A percentile compares a stretch with the other conserved stretches of the same genome.
These are phyloP conservation scores for Ascaphus truei DNA, from an alignment of 2,113 vertebrate species.

Conservation along the genomic window DNA sequence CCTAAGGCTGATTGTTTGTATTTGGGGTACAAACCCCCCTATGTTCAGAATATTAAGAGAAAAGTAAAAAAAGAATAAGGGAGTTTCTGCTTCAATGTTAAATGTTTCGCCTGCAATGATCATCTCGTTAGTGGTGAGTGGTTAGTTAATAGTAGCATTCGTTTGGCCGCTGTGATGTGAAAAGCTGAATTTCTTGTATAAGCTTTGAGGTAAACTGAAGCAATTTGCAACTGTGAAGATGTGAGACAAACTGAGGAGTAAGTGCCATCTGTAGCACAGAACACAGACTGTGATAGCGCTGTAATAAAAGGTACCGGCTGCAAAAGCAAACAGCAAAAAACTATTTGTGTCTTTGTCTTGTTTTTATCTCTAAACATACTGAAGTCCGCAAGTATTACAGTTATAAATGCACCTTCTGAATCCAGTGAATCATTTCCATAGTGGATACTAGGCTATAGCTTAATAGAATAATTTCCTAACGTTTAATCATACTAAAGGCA, in stretches of 20 bases:
- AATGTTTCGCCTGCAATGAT: too few species aligned
- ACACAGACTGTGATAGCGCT: neutral
- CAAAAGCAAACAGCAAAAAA: conserved; percentile 3
- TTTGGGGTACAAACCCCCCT: too few species aligned
- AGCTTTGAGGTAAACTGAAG: conserved; percentile 9
- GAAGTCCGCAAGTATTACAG: neutral
- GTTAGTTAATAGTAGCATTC: neutral
- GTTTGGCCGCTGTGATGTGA: neutral
- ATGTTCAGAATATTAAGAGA: too few species aligned
- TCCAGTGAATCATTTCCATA: too few species aligned
- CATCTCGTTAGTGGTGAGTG: neutral
- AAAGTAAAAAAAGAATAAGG: too few species aligned
- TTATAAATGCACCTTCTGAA: neutral
- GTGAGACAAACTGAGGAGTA: conserved; percentile 11
- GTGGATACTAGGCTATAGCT: too few species aligned
- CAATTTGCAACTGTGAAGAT: conserved; percentile 21
- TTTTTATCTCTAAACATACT: neutral
- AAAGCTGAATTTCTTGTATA: neutral
- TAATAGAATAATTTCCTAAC: too few species aligned
- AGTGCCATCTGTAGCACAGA: conserved; percentile 5
- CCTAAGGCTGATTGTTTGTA: too few species aligned
- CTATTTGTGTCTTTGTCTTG: conserved; percentile 1
- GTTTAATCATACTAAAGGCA: too few species aligned
- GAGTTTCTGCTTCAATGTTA: too few species aligned
- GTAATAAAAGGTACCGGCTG: neutral